A percentile compares a stretch with the other conserved stretches of the same genome.
Conservation (phyloP, 2,797 vertebrate species). For the Arctocebus calabarensis region DNA sequence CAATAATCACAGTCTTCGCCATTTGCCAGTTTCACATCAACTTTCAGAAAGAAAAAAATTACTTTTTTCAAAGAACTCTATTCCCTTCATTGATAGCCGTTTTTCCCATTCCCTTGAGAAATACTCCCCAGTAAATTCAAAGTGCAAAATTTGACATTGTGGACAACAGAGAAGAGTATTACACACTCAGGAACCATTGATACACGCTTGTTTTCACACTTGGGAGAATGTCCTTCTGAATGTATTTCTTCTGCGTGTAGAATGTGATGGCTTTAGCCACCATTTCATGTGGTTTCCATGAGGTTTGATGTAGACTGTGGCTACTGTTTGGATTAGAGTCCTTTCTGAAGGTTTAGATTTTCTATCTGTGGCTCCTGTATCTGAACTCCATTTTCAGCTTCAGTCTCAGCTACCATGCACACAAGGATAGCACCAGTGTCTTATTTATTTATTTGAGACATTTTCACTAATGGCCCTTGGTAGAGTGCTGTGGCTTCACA, state of each 20-base stretch:
- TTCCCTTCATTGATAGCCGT: not conserved
- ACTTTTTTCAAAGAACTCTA: not conserved
- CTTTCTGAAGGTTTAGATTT: not conserved
- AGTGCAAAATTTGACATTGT: not conserved
- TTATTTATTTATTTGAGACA: too few species aligned
- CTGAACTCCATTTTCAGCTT: not conserved
- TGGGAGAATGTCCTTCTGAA: not conserved
- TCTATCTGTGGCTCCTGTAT: not conserved
- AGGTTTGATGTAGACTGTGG: not conserved
- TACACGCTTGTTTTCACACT: not conserved
- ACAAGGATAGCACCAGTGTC: not conserved
- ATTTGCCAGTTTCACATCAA: not conserved
- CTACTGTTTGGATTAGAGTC: not conserved
- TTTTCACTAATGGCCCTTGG: too few species aligned
- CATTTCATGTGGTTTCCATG: not conserved
- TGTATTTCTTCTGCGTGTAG: not conserved
- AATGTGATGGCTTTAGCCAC: not conserved
- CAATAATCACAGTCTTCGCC: not conserved
- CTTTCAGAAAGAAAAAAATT: conserved; percentile 37
- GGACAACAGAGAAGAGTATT: not conserved
- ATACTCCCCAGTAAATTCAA: not conserved
- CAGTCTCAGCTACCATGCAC: not conserved
- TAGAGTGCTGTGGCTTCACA: too few species aligned
- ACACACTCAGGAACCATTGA: not conserved
- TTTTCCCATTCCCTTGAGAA: conserved; percentile 28